Base-by-base conservation (phyloP, 2,888 invertebrate species). In the Diachrysia chrysitis region DNA sequence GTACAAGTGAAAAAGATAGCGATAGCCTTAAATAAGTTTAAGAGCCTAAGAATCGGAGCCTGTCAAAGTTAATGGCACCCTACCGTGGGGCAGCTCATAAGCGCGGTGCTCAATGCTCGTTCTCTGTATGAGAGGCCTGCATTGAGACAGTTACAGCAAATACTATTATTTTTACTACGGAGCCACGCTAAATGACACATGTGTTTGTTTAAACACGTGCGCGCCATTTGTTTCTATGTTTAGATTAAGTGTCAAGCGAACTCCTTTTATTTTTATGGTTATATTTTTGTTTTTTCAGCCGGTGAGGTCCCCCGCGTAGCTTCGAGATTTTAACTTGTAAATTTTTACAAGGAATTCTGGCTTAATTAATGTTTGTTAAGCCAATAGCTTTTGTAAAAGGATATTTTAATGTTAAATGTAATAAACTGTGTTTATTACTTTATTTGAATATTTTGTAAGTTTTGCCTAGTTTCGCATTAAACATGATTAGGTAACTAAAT, bases 171-270 rank as follows among this genome's bases (percentile, higher is more conserved):
- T 16, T 42, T n/a, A n/a, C 42, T 42, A 42, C 42, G 42, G 42
- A 42, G n/a, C 42, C 42, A n/a, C n/a, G 42, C n/a, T 42, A n/a
- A 42, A 42, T n/a, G 42, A 42, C 42, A 42, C 42, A 42, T 42
- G 42, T 4, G 4, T 1, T 42, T 42, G n/a, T 6, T 42, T 42
- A 0, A n/a, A 42, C 42, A 42, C 42, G 42, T 42, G 42, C 42
- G 42, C n/a, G n/a, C 42, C 42, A 42, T 42, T 42, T 42, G 42
- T 37, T 5, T 42, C 42, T n/a, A n/a, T 42, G n/a, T 42, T 42
- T 42, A 42, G 42, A 42, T n/a, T 42, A n/a, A 42, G n/a, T 42
- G 42, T 42, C 42, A 42, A 42, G 5, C 42, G 16, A 37, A 3
- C 12, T 37, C 3, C 37, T 14, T 37, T 37, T 37, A 37, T n/a